These are phyloP conservation scores for Notamacropus eugenii DNA, from an alignment of 2,797 vertebrate species.

Conservation along the genomic window DNA sequence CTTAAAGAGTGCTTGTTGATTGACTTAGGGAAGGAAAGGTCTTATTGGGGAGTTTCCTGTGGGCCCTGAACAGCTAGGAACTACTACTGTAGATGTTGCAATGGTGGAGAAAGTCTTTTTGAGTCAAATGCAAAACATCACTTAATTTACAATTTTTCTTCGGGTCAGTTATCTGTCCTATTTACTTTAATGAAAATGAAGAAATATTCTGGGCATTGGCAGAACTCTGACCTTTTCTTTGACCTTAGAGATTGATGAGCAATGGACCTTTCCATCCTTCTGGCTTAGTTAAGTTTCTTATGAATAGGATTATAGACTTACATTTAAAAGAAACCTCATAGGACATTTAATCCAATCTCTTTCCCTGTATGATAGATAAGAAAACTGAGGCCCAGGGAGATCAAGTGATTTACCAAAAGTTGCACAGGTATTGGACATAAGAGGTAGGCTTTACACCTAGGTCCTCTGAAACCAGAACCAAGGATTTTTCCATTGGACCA, in stretches of 20 bases:
- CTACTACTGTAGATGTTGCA: background rate
- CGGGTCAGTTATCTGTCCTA: background rate
- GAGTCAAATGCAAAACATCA: background rate
- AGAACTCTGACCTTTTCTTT: background rate
- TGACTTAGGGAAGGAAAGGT: background rate
- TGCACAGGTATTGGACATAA: background rate
- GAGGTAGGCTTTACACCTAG: background rate
- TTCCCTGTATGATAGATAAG: background rate
- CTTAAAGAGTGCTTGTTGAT: background rate
- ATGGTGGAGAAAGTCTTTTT: background rate
- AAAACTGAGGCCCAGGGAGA: background rate
- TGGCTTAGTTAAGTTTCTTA: background rate
- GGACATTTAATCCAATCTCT: background rate
- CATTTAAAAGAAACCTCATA: background rate
- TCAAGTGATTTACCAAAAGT: background rate
- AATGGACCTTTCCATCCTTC: background rate
- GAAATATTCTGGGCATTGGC: background rate
- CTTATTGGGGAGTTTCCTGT: background rate
- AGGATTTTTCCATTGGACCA: background rate
- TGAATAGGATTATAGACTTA: background rate
- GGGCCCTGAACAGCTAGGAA: background rate
- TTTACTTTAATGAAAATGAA: background rate
- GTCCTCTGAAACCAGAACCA: background rate
- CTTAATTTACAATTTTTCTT: background rate
- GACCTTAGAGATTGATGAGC: background rate